Evolutionary conservation across 2,888 invertebrate genomes (phyloP).

Genomic region (Ecliptopera silaceata): DNA sequence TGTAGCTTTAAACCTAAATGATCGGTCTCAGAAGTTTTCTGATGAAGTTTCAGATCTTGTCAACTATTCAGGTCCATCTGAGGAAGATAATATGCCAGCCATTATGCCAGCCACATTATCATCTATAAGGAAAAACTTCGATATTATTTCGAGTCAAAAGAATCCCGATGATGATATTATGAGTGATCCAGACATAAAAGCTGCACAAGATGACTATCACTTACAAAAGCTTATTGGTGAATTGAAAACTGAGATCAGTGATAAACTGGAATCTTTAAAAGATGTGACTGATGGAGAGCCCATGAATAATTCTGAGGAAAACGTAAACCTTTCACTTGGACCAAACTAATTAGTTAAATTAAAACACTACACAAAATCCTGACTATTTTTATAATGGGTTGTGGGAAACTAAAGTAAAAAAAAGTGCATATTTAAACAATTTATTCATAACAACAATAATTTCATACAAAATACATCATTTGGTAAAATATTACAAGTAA

Average conservation of each 20-base stretch:
- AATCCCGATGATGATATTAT: slow-evolving; percentile 11
- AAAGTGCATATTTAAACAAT: slow-evolving; percentile 60
- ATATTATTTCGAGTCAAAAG: slow-evolving; percentile 29
- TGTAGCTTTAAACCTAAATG: slow-evolving; percentile 6
- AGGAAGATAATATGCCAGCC: background rate
- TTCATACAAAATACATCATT: slow-evolving; percentile 75
- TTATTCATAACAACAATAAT: slow-evolving; percentile 74
- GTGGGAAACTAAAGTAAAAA: background rate
- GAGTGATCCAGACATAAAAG: slow-evolving; percentile 1
- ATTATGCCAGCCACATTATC: slow-evolving; percentile 16
- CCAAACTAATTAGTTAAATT: background rate
- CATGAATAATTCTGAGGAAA: slow-evolving; percentile 16
- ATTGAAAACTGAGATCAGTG: slow-evolving; percentile 20
- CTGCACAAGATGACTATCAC: slow-evolving; percentile 13
- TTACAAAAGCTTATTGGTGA: slow-evolving; percentile 13
- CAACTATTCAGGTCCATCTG: background rate
- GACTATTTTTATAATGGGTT: background rate
- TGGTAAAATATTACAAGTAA: slow-evolving; percentile 56
- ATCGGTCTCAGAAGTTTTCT: slow-evolving; percentile 6
- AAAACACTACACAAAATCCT: background rate
- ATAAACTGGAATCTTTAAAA: slow-evolving; percentile 7
- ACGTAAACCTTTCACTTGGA: background rate
- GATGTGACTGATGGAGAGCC: slow-evolving; percentile 2
- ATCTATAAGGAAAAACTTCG: slow-evolving; percentile 31
- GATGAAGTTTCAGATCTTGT: slow-evolving; percentile 17